Evolutionary conservation across 2,797 vertebrate genomes (phyloP), one percentile per base, ranked within the genome.

Genomic region (Cuniculus paca): DNA sequence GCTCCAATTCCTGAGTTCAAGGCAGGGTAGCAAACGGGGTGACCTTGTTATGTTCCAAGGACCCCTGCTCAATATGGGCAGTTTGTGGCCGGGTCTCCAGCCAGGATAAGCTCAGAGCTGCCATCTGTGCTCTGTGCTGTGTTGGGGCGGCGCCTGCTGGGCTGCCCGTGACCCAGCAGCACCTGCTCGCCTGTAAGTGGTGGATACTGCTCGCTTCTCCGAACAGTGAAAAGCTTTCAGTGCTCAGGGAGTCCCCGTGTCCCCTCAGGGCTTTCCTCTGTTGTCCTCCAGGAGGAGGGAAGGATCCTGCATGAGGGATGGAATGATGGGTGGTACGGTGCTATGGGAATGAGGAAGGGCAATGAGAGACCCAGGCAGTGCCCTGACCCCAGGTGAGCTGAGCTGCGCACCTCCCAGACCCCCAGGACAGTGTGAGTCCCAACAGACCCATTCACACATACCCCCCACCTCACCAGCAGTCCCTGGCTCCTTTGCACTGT

Each of bases 101-200:
- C 99, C 98, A 99, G 89, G 99, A 98, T 98, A 99, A 99, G 99
- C 99, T 99, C 98, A 68, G 98, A 97, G 98, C 98, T 98, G 99
- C 99, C 99, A 99, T 99, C 99, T 99, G 99, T 39, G 91, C 97
- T 87, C 96, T 97, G 94, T 56, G 97, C 97, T 97, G 97, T 92
- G 70, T 83, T 74, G 4, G 10, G 98, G 94, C 65, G 0, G 68
- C 68, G 39, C 98, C 98, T 81, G 97, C 98, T 97, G 98, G 94
- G 98, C 97, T 58, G 97, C 97, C 85, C 65, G 95, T 10, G 81
- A 97, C 77, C 92, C 77, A 70, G 97, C 70, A 95, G 98, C 97
- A 97, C 90, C 97, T 97, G 98, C 28, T 97, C 98, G 93, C 97
- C 94, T 78, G 95, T 94, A 54, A 60, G 77, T 36, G 79, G 83